Percentiles rank a stretch among this genome's conserved stretches.
phyloP scores from a whole-genome alignment of 2,888 invertebrate genomes.

The Apamea anceps region DNA sequence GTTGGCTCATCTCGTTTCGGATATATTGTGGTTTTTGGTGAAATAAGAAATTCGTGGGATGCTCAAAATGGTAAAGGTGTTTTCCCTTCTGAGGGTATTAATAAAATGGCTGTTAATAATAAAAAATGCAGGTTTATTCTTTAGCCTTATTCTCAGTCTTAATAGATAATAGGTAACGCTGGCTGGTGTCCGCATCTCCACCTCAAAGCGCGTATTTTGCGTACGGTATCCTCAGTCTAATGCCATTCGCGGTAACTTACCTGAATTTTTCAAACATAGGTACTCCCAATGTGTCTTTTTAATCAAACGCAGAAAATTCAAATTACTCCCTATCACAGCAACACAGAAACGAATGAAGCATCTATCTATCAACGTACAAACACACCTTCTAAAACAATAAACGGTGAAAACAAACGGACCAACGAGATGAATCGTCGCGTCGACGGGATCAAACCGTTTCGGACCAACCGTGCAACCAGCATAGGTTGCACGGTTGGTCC shows the following conservation, averaged over 20 bases:
- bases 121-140: background rate
- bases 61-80: background rate
- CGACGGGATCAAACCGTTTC: slow-evolving; percentile 63
- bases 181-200: background rate
- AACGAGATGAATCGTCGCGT: slow-evolving; percentile 48
- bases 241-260: background rate
- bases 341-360: background rate
- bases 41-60: slow-evolving; percentile 34
- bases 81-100: background rate
- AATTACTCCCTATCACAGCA: background rate
- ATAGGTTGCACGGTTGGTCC: too few species aligned
- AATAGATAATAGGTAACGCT: background rate
- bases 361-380: slow-evolving; percentile 24
- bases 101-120: background rate
- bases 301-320: background rate
- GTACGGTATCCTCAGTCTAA: background rate
- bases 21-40: slow-evolving; percentile 44
- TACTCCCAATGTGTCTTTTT: background rate
- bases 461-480: slow-evolving; percentile 18
- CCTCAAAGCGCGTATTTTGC: background rate
- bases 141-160: background rate
- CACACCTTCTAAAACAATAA: slow-evolving; percentile 61
- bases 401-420: slow-evolving; percentile 50
- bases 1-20: slow-evolving; percentile 66
- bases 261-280: too few species aligned